These are phyloP conservation scores for Lasioglossum figueresi DNA, from an alignment of 2,888 invertebrate species.

Conservation along the genomic window DNA sequence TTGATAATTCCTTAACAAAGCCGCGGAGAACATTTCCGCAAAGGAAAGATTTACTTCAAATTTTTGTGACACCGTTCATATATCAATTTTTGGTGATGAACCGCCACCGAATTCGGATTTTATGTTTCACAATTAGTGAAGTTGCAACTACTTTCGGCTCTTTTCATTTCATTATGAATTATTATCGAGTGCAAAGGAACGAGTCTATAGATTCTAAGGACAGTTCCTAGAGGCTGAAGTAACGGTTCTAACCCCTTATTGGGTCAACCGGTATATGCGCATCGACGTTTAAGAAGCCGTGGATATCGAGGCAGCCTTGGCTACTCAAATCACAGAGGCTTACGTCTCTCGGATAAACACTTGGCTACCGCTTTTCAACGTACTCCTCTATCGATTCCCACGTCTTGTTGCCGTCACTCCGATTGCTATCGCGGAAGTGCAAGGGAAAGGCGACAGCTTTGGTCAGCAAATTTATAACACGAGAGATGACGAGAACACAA, in stretches of 20 bases:
- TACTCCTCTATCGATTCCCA: constrained; percentile 71
- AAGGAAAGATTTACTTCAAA: too few relatives aligned
- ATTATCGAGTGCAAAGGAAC: neutral
- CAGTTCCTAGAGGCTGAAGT: constrained; percentile 30
- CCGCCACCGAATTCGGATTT: neutral
- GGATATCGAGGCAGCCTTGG: constrained; percentile 67
- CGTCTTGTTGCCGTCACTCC: constrained; percentile 63
- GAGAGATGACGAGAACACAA: constrained; percentile 5
- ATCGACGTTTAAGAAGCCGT: constrained; percentile 70
- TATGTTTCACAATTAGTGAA: neutral
- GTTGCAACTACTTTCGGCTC: neutral
- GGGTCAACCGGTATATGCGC: constrained; percentile 72
- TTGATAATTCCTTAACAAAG: too few relatives aligned
- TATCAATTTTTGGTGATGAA: too few relatives aligned
- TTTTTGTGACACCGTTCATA: too few relatives aligned
- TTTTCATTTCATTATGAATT: neutral
- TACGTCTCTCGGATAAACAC: constrained; percentile 75
- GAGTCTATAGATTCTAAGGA: neutral
- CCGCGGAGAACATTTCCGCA: too few relatives aligned
- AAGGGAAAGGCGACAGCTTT: constrained; percentile 32
- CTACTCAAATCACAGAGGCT: constrained; percentile 75
- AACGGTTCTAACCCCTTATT: constrained; percentile 62
- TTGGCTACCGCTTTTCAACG: constrained; percentile 66
- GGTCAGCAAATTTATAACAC: constrained; percentile 40
- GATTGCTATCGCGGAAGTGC: constrained; percentile 37